A percentile compares a stretch with the other conserved stretches of the same genome.
These are phyloP conservation scores for Alosa alosa DNA, from an alignment of 2,113 vertebrate genomes.

Conservation along the genomic window DNA sequence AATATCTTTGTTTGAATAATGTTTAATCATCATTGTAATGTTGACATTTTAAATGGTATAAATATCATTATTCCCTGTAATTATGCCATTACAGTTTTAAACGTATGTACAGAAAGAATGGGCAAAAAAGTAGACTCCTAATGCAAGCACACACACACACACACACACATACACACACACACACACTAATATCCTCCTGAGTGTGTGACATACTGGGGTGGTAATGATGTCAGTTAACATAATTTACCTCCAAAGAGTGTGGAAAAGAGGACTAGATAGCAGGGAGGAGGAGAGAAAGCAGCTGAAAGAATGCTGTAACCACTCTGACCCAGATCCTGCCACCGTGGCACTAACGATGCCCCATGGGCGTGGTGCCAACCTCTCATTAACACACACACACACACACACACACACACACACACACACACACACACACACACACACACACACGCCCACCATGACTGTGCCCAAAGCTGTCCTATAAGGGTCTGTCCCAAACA, in stretches of 20 bases:
- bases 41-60: background rate
- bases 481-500: constrained; percentile 54
- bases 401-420: constrained; percentile 1
- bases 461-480: constrained; percentile 58
- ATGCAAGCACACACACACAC: background rate
- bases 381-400: constrained; percentile 63
- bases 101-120: background rate
- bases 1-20: background rate
- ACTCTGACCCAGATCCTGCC: constrained; percentile 74
- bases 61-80: background rate
- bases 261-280: constrained; percentile 6
- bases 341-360: constrained; percentile 74
- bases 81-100: background rate
- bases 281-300: constrained; percentile 39
- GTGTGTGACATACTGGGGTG: background rate
- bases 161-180: background rate
- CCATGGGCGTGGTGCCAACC: constrained; percentile 64
- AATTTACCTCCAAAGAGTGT: constrained; percentile 6
- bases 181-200: background rate
- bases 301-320: constrained; percentile 35
- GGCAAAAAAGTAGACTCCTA: background rate
- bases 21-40: background rate
- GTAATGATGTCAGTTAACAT: constrained; percentile 18
- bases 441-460: constrained; percentile 4
- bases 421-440: constrained; percentile 13